phyloP scores from a whole-genome alignment of 1,140 invertebrate species.

The Phortica variegata region DNA sequence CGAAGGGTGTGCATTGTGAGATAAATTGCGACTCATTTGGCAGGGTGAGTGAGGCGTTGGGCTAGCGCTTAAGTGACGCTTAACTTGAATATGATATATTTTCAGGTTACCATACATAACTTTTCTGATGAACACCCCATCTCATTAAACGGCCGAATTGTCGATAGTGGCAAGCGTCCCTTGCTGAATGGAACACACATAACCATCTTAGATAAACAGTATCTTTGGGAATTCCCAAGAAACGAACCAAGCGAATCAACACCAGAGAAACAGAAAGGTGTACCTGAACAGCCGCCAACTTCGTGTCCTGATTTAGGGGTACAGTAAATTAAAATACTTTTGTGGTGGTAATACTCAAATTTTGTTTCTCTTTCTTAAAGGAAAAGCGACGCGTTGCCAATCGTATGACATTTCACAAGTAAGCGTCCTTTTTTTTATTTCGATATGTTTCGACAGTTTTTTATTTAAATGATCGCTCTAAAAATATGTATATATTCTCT shows the following conservation, averaged over 20 bases:
- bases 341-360: slow-evolving; percentile 12
- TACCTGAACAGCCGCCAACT: slow-evolving; percentile 32
- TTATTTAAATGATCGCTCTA: neutral
- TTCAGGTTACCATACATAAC: slow-evolving; percentile 42
- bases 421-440: slow-evolving; percentile 17
- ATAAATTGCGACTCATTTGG: slow-evolving; percentile 48
- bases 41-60: slow-evolving; percentile 32
- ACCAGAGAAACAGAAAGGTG: slow-evolving; percentile 23
- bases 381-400: slow-evolving; percentile 23
- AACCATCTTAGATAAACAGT: slow-evolving; percentile 31
- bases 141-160: slow-evolving; percentile 29
- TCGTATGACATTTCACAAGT: slow-evolving; percentile 43
- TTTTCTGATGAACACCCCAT: slow-evolving; percentile 25
- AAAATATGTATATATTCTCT: slow-evolving; percentile 2
- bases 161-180: slow-evolving; percentile 29
- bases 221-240: slow-evolving; percentile 37
- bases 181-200: slow-evolving; percentile 32
- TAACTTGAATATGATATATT: neutral
- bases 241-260: slow-evolving; percentile 16
- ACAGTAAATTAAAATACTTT: neutral
- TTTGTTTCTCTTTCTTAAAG: slow-evolving; percentile 16
- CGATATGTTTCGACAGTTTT: neutral
- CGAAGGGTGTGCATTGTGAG: slow-evolving; percentile 38
- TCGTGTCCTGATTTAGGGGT: slow-evolving; percentile 43
- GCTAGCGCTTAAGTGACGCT: slow-evolving; percentile 3